A percentile compares a stretch with the other conserved stretches of the same genome.
phyloP scores from a whole-genome alignment of 2,888 invertebrate species.

The Phalangium opilio region DNA sequence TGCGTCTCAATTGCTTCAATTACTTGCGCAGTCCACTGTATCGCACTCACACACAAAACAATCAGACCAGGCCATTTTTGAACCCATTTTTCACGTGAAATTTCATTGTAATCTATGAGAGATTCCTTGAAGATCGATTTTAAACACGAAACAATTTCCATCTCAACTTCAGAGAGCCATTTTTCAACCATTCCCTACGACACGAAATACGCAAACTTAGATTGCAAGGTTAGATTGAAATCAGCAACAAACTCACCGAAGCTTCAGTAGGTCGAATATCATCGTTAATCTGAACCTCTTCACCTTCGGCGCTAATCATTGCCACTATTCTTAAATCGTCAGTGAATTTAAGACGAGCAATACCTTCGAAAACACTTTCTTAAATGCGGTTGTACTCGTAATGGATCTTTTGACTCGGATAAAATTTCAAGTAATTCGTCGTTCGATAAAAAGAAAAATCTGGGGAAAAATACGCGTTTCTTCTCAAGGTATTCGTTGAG shows the following conservation, averaged over 20 bases:
- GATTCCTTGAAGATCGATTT: slow-evolving; percentile 60
- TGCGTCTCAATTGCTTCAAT: slow-evolving; percentile 45
- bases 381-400: too few relatives aligned
- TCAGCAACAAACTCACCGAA: too few relatives aligned
- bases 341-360: slow-evolving; percentile 64
- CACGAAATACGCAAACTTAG: too few relatives aligned
- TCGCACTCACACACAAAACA: slow-evolving; percentile 64
- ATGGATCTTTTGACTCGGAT: too few relatives aligned
- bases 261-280: too few relatives aligned
- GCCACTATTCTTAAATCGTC: slow-evolving; percentile 58
- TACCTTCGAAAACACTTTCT: slow-evolving; percentile 78
- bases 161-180: slow-evolving; percentile 79
- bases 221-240: too few relatives aligned
- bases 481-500: too few relatives aligned
- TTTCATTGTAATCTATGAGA: slow-evolving; percentile 52
- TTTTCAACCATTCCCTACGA: slow-evolving; percentile 83
- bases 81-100: slow-evolving; percentile 77
- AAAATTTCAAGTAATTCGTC: too few relatives aligned
- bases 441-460: too few relatives aligned
- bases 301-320: slow-evolving; percentile 76
- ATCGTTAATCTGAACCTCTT: slow-evolving; percentile 63
- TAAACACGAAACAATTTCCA: slow-evolving; percentile 68
- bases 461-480: too few relatives aligned
- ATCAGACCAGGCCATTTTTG: slow-evolving; percentile 85
- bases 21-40: slow-evolving; percentile 78